Base-by-base conservation (phyloP, 2,113 vertebrate genomes). In the Murina feae region DNA sequence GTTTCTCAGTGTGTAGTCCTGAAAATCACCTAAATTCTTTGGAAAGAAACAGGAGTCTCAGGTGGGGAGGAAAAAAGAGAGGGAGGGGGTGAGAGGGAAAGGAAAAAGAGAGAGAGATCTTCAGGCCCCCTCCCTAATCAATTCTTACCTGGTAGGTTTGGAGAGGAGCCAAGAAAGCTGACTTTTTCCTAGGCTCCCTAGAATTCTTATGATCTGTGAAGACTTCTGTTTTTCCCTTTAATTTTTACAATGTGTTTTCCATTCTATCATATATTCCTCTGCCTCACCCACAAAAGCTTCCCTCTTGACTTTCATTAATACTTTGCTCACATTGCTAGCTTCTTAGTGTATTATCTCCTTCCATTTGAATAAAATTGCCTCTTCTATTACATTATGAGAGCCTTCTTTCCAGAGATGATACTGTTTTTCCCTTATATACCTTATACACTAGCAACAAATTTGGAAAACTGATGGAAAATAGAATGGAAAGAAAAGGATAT, bases 11-110 rank as follows among this genome's bases (percentile, higher is more conserved):
- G 10, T 86, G 17, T 75, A 60, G 32, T 81, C 28, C 87, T 53
- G 5, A 94, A 88, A 92, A 69, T 44, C 10, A 53, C 44, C 37
- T 78, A 2, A 86, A 71, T 74, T 83, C 28, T 94, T 86, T 53
- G 30, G 28, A 42, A 32, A 85, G 28, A 12, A n/a, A 44, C 18
- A 30, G 21, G 17, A 9, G 25, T 42, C 5, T 4, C 13, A 11
- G 30, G 2, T 32, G 79, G 79, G 35, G 1, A 25, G 55, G 32
- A 55, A 28, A 75, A 58, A 60, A 30, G 17, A 8, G 5, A 4
- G 3, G 20, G 12, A 8, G 17, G 14, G 35, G 23, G 13, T 0
- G 42, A 42, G 25, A 9, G 5, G 2, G 2, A 11, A 44, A 8
- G 5, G 39, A 17, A 53, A 53, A 13, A 23, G 1, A 55, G 23